Evolutionary conservation across 2,113 vertebrate genomes (phyloP), one percentile per base, ranked within the genome.

Genomic region (Camelus dromedarius): DNA sequence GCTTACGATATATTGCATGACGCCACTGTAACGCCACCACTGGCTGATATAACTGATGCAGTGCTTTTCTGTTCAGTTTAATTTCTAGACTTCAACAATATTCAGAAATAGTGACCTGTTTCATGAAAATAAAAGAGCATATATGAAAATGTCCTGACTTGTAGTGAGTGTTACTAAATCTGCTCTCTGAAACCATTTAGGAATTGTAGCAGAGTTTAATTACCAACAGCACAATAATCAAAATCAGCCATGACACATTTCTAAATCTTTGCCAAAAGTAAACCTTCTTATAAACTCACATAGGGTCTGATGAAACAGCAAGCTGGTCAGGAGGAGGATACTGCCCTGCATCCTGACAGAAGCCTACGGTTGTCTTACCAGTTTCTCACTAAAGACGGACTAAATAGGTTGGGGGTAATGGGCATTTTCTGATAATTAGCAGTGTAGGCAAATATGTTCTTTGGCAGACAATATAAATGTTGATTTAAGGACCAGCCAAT

Each of bases 21-120:
- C 13, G 88, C 52, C 67, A 94, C 73, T 73, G 79, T 88, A 60
- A 0, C 2, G 95, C 26, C 64, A 96, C 26, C 60, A 96, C 26
- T 80, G 1, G 77, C 4, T 62, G 18, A 82, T 2, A 76, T 19
- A 89, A 94, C 42, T 89, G 89, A 96, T 90, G n/a, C 30, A 60
- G 92, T 32, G 42, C 58, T 5, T 32, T 77, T 38, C 67, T 89
- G 26, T 67, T 72, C 86, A 82, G 54, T 91, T 79, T 91, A 94
- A 22, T 48, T 96, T 97, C 62, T 93, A 69, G 52, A 84, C 38
- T 92, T 94, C 42, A 92, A 58, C 64, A 70, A 86, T 50, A 48
- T 75, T 96, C 64, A 93, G 88, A 95, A 98, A 98, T 67, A 93
- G 46, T 94, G 79, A 92, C 13, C 96, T 91, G 30, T 94, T 96